Evolutionary conservation across 2,797 vertebrate genomes (phyloP), one percentile per base, ranked within the genome.

Genomic region (Pangasius mekongensis): DNA sequence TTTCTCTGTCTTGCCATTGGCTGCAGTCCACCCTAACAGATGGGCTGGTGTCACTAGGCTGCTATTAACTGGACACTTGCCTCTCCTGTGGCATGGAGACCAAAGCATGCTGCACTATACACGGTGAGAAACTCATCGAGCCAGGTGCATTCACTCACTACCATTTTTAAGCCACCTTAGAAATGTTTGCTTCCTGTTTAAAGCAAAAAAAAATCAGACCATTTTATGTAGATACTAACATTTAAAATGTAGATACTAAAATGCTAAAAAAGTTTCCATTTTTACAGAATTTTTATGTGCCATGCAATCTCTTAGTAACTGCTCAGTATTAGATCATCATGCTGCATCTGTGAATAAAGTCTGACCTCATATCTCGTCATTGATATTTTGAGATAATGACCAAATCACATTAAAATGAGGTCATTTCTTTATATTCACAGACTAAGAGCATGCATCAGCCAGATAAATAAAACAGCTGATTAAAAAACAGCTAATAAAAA

Each of bases 1-100:
- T 89, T 90, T 78, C 76, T 39, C 93, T 87, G 47, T 80, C 83
- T 71, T 88, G 89, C 85, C 87, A 89, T 94, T 95, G 95, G 95
- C 97, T 95, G 95, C 92, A 88, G 93, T 97, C 96, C 97, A 97
- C 95, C 93, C 92, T 95, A 97, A 96, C 97, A 98, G 98, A 98
- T 98, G 97, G 97, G 97, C 94, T 93, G 89, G 96, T 96, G 95
- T 98, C 97, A 98, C 97, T 97, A 97, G 96, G 94, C 97, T 96
- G 96, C 94, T 97, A 98, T 98, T 98, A 98, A 98, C 97, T 97
- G 96, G 96, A 95, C 91, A 93, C 94, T 94, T 95, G 96, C 95
- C 96, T 96, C 95, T 85, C 96, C 96, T 94, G 20, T 96, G 97
- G 95, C 96, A 95, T 92, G 93, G 93, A 93, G 93, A 95, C 94